Conservation (phyloP, 2,888 invertebrate genomes). For the Apamea monoglypha region DNA sequence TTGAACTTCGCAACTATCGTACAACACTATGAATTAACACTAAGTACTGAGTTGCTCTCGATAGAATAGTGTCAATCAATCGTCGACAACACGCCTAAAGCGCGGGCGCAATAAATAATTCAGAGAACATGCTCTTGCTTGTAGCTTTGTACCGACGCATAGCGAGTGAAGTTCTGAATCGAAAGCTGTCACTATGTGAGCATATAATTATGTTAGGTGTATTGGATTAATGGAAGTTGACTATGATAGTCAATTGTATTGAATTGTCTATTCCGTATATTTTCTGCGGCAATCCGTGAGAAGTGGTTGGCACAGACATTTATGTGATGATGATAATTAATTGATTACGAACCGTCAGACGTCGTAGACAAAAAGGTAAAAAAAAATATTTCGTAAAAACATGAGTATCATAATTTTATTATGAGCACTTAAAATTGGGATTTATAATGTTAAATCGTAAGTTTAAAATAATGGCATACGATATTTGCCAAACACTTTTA, state of each 20-base stretch:
- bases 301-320: not conserved
- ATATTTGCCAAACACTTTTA: not conserved
- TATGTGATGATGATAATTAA: not conserved
- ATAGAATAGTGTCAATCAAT: constrained; percentile 51
- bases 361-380: not conserved
- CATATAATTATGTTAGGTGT: not conserved
- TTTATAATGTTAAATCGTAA: not conserved
- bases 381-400: not conserved
- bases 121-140: constrained; percentile 48
- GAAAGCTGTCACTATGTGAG: constrained; percentile 2
- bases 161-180: constrained; percentile 20
- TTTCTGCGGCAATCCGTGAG: not conserved
- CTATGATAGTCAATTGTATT: not conserved
- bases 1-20: constrained; percentile 23
- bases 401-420: not conserved
- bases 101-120: constrained; percentile 48
- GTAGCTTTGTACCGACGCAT: constrained; percentile 23
- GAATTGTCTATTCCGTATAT: not conserved
- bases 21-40: constrained; percentile 35
- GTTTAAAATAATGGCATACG: not conserved
- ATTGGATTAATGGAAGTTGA: constrained; percentile 5
- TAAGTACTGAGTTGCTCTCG: constrained; percentile 23
- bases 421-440: not conserved
- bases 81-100: constrained; percentile 39
- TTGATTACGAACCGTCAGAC: not conserved